Conservation (phyloP, 2,888 invertebrate species). For the Eristalis pertinax region DNA sequence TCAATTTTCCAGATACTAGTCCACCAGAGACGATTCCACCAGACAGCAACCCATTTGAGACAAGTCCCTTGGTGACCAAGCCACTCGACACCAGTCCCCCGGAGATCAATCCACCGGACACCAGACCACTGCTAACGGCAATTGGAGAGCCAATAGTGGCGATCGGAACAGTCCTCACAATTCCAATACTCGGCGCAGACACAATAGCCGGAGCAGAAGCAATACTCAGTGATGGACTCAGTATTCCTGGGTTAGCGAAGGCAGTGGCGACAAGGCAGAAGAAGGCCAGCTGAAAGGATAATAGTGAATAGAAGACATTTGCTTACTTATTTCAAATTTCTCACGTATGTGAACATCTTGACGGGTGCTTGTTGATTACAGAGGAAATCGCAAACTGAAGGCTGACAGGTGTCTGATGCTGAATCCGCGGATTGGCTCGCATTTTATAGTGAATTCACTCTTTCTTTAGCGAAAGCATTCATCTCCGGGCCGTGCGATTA, state of each 20-base stretch:
- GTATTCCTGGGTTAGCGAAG: conserved; percentile 45
- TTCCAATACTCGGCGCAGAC: conserved; percentile 11
- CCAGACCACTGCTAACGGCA: not conserved
- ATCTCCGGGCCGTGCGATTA: not conserved
- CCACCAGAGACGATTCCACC: conserved; percentile 1
- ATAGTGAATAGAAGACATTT: not conserved
- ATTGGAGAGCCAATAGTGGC: conserved; percentile 8
- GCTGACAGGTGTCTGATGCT: conserved; percentile 46
- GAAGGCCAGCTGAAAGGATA: conserved; percentile 38
- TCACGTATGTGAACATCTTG: conserved; percentile 65
- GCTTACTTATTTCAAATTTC: not conserved
- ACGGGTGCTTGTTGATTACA: not conserved
- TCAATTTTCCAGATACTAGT: not conserved
- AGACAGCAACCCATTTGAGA: conserved; percentile 14
- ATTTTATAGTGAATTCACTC: conserved; percentile 29
- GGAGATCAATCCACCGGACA: not conserved
- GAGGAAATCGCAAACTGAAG: not conserved
- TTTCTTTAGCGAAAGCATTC: not conserved
- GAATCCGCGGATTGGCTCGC: not conserved
- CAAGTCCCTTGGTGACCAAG: conserved; percentile 14
- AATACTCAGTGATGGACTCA: conserved; percentile 35
- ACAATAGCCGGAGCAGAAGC: conserved; percentile 39
- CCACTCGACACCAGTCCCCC: not conserved
- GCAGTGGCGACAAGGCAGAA: conserved; percentile 48
- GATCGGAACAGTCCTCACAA: conserved; percentile 37